These are phyloP conservation scores for Petrocephalus sullivani DNA, from an alignment of 2,797 vertebrate genomes.

Conservation along the genomic window DNA sequence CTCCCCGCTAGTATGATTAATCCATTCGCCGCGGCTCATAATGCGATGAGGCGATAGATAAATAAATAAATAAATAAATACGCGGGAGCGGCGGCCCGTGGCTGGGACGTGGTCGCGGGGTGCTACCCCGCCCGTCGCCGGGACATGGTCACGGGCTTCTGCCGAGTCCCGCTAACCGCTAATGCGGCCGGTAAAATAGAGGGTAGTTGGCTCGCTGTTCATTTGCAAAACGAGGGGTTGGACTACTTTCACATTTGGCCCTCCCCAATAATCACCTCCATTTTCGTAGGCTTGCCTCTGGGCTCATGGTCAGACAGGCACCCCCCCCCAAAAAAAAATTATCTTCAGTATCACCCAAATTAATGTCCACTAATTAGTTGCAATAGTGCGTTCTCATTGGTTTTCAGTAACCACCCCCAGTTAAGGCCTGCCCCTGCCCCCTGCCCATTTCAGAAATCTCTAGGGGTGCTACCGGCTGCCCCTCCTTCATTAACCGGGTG, in stretches of 20 bases:
- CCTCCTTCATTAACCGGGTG: neutral
- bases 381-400: neutral
- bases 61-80: slow-evolving; percentile 19
- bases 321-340: neutral
- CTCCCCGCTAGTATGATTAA: slow-evolving; percentile 17
- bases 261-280: neutral
- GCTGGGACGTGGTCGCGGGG: neutral
- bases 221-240: neutral
- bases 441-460: neutral
- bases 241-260: neutral
- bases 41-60: slow-evolving; percentile 11
- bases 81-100: neutral
- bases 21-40: slow-evolving; percentile 15
- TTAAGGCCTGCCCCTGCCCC: neutral
- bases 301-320: too few relatives aligned
- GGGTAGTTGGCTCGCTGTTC: neutral
- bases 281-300: too few relatives aligned
- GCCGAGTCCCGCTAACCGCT: neutral
- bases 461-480: neutral
- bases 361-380: neutral
- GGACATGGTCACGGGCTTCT: too few relatives aligned
- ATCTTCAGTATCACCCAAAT: neutral
- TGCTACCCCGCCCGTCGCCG: neutral
- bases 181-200: neutral
- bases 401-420: neutral